Evolutionary conservation across 37 sponge, comb jelly and placozoan genomes (phyloP).

Genomic region (Theonella swinhoei): DNA sequence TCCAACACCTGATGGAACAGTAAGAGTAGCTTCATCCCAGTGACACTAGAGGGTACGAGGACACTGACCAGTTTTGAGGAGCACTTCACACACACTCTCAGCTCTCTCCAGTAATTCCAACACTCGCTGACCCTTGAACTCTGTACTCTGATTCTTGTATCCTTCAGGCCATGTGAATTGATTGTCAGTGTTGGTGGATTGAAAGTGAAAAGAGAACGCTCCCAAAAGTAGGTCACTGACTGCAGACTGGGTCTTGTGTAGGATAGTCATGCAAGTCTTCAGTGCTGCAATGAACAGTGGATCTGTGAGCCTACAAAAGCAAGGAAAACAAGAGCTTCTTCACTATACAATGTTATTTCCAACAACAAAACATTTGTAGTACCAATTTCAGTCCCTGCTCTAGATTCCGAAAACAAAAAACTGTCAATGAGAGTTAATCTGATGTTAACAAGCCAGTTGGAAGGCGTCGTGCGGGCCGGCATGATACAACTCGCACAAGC

Average conservation of each 20-base stretch:
- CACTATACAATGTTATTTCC: too few relatives aligned
- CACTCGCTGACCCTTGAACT: not conserved
- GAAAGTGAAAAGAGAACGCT: not conserved
- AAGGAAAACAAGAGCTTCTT: too few relatives aligned
- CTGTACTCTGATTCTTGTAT: not conserved
- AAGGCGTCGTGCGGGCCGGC: too few relatives aligned
- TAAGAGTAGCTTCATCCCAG: not conserved
- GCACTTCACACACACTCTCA: not conserved
- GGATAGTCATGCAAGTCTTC: conserved; percentile 21
- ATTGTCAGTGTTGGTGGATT: not conserved
- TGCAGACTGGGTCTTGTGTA: conserved; percentile 10
- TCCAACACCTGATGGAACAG: not conserved
- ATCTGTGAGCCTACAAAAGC: not conserved
- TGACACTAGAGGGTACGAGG: not conserved
- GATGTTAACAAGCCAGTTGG: too few relatives aligned
- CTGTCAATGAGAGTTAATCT: too few relatives aligned
- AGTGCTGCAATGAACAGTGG: conserved; percentile 1
- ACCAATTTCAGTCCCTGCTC: too few relatives aligned
- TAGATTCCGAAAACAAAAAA: too few relatives aligned
- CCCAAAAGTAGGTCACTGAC: not conserved
- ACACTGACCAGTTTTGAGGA: not conserved
- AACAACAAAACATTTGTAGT: too few relatives aligned
- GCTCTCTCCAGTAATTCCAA: not conserved
- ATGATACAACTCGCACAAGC: too few relatives aligned
- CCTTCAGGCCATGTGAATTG: not conserved